Conservation (phyloP, 2,888 invertebrate genomes). For the Chrysina gloriosa region DNA sequence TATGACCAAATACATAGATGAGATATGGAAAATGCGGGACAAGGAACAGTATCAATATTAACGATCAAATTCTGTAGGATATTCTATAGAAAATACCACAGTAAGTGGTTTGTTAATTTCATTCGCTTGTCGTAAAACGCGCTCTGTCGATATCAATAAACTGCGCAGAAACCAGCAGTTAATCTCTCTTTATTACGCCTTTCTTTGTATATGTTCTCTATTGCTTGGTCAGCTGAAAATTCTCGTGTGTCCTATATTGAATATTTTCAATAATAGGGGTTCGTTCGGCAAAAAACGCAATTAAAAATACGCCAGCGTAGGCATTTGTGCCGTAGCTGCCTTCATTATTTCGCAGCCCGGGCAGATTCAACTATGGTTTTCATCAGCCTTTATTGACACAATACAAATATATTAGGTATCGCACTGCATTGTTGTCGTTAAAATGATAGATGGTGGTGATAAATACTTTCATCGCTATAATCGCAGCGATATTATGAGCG, state of each 20-base stretch:
- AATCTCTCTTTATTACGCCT: background rate
- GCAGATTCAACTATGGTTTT: background rate
- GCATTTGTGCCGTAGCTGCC: background rate
- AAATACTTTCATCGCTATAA: constrained; percentile 8
- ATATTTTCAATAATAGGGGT: constrained; percentile 13
- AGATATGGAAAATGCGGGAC: no score
- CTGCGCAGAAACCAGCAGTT: background rate
- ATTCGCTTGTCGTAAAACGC: no score
- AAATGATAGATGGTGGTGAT: constrained; percentile 22
- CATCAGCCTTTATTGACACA: constrained; percentile 14
- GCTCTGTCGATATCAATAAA: background rate
- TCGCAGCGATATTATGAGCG: background rate
- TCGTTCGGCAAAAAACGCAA: constrained; percentile 9
- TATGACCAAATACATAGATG: no score
- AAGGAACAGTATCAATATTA: no score
- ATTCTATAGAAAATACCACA: no score
- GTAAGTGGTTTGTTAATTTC: no score
- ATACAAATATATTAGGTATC: constrained; percentile 20
- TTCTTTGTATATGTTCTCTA: background rate
- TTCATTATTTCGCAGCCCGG: constrained; percentile 5
- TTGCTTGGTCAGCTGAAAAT: constrained; percentile 7
- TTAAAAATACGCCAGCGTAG: constrained; percentile 24
- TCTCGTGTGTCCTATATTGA: constrained; percentile 9
- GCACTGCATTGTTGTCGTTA: constrained; percentile 12
- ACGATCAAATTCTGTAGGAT: no score